Conservation (phyloP, 2,888 invertebrate species). For the Tricholauxania praeusta region DNA sequence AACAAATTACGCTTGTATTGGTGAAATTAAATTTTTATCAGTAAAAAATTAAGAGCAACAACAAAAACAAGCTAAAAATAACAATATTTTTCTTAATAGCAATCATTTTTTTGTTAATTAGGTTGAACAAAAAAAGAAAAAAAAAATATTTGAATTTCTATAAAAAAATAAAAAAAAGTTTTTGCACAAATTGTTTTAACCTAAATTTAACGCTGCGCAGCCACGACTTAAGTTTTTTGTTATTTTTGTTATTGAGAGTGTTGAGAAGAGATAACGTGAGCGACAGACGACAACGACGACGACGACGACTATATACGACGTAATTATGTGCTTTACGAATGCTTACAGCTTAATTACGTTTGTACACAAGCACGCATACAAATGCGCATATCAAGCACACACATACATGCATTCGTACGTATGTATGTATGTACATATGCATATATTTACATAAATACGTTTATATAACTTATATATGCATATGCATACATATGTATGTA, state of each 20-base stretch:
- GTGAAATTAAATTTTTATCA: too few relatives aligned
- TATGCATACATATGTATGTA: neutral
- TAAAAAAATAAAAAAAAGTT: too few relatives aligned
- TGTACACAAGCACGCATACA: conserved; percentile 10
- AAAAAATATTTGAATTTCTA: too few relatives aligned
- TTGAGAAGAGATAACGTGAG: conserved; percentile 4
- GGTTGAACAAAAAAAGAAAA: too few relatives aligned
- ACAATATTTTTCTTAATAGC: too few relatives aligned
- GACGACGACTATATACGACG: conserved; percentile 8
- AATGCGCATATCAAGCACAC: neutral
- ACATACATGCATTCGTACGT: neutral
- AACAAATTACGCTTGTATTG: too few relatives aligned
- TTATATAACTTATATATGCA: neutral
- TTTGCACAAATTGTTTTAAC: conserved; percentile 23
- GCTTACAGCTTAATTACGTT: conserved; percentile 28
- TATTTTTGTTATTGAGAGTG: neutral
- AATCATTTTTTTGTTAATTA: too few relatives aligned
- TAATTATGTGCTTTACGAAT: conserved; percentile 28
- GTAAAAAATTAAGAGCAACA: too few relatives aligned
- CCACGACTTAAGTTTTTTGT: conserved; percentile 3
- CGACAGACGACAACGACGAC: neutral
- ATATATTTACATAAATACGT: neutral
- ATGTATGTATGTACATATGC: neutral
- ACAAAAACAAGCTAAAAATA: too few relatives aligned
- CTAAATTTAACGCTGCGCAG: conserved; percentile 26